Base-by-base conservation (phyloP, 2,797 vertebrate species). In the Lepidocolaptes lacrymiger region DNA sequence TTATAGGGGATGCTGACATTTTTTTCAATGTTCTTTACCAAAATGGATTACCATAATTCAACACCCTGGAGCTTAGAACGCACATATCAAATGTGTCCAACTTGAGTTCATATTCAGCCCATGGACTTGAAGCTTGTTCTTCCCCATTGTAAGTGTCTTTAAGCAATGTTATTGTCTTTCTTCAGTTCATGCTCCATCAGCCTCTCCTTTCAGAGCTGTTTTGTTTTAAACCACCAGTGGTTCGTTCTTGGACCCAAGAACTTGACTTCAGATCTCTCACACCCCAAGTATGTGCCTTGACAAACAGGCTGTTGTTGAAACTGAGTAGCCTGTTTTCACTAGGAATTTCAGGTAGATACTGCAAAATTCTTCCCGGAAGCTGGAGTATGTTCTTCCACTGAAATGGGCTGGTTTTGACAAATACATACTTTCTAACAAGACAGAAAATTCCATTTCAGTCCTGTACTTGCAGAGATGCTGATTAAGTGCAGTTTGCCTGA, bases 371-470 rank as follows among this genome's bases (percentile, higher is more conserved):
- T 90, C 58, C 51, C 62, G 83, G 73, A 95, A 91, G 36, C 58
- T 90, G 82, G 62, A 66, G 20, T n/a, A 19, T 44, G 34, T 52
- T 23, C 54, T 84, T 1, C 63, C 32, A 41, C 39, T 81, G 77
- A 85, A 95, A 73, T 23, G 23, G n/a, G 39, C 46, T 88, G 58
- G 1, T 75, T 95, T 88, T 55, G 76, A 93, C 79, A 93, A 93
- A 91, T 66, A 78, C 24, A 52, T 49, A 58, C 83, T 86, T 94
- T 91, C 73, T 78, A 95, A 95, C 46, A 88, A 88, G 78, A 76
- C 55, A 85, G 94, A 96, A 97, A 95, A 94, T 81, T 91, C 95
- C 91, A 66, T 81, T 39, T 49, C 2, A 5, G 10, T 71, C 22
- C 30, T 75, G 24, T 75, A 16, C 51, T 81, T 78, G 32, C 15